A percentile compares a stretch with the other conserved stretches of the same genome.
phyloP scores from a whole-genome alignment of 2,113 vertebrate species.

The human region GRCh38 chr15:95878001-95878500 shows the following conservation, averaged over 20 bases:
- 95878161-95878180: background rate
- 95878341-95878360: background rate
- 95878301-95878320: conserved; percentile 18
- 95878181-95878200: too few species aligned
- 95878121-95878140: background rate
- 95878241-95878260: background rate
- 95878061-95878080: background rate
- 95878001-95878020: accelerated
- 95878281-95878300: background rate
- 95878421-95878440: background rate
- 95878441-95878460: background rate
- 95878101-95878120: background rate
- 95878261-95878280: background rate
- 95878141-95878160: too few species aligned
- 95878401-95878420: background rate
- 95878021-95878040: accelerated
- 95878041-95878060: background rate
- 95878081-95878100: background rate
- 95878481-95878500: background rate
- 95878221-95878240: background rate
- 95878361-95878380: background rate
- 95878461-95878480: background rate
- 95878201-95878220: background rate
- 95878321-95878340: background rate
- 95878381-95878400: background rate